Evolutionary conservation across 2,797 vertebrate species (phyloP), one percentile per base, ranked within the genome.

Genomic region (Glossophaga mutica): DNA sequence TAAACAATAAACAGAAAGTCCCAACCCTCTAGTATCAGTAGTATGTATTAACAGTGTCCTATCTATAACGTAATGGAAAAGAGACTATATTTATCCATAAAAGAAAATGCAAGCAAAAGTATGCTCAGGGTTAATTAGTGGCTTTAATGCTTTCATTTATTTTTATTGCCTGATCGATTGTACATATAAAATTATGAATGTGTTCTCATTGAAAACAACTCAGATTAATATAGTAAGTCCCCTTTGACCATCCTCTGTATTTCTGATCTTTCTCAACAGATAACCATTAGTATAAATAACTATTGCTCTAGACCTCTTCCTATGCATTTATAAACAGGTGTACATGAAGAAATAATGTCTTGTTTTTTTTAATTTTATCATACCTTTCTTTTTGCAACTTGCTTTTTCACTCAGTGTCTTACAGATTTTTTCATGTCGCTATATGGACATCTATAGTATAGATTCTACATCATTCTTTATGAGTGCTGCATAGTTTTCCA

Each of bases 201-300:
- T 89, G 19, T 92, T 95, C 55, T 87, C 26, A 14, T 15, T 92
- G 39, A 89, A 87, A 96, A 86, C 24, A 89, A 34, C 50, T 93
- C 46, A 82, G 4, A 77, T 86, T 50, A 84, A 82, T 55, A 26
- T 37, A 96, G 18, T 81, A 55, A 74, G n/a, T 77, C 65, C 46
- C 34, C 93, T 91, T 76, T 73, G 34, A 89, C 24, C 67, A 81
- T 90, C 32, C n/a, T 84, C 18, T 90, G 10, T 16, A 65, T 92
- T 81, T n/a, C 71, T 68, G 19, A 55, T 93, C 37, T 89, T 89
- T 94, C 44, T 86, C 29, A n/a, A 82, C 18, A 55, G 26, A 29
- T 68, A 87, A 68, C 42, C 29, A n/a, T 57, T 65, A 12, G 62
- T 71, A 67, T 76, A 90, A 70, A n/a, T 89, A 70, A 59, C 29